Base-by-base conservation (phyloP, 1,140 invertebrate species). In the Bombus superbus region DNA sequence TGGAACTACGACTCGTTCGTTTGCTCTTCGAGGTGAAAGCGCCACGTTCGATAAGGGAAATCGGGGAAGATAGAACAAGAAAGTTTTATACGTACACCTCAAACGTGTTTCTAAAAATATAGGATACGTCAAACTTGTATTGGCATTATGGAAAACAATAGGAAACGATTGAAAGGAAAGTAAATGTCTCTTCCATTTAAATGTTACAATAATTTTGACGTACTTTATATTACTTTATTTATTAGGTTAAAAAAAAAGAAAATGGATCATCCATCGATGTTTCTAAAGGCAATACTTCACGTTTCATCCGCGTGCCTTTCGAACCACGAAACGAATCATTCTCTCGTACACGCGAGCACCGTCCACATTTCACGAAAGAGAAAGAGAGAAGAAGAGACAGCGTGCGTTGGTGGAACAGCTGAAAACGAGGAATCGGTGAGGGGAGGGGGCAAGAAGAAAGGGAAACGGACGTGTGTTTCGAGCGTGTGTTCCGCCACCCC, bases 381-480 rank as follows among this genome's bases (percentile, higher is more conserved):
- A n/a, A 9, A 28, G 40, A 44, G 25, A 72, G 62, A 75, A 69
- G 25, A 22, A 8, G 66, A 38, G 66, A 38, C 9, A 25, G 15
- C 3, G 1, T 8, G 38, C 44, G 62, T 28, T 18, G 38, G 25
- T 18, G 68, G 9, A n/a, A 32, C 68, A 32, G 81, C 2, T 11
- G 62, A 40, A 72, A 81, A 82, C 35, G 32, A 40, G 32, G 59
- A 69, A 62, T n/a, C 69, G 32, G 25, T n/a, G 77, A 28, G 10
- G 15, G 38, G 25, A 72, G 35, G 10, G 15, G 38, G 25, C 57
- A 69, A 76, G 72, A 81, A 32, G 72, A 64, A 78, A 53, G 82
- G 74, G 32, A 83, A 59, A 62, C 83, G 76, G 66, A 88, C 78
- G 85, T 80, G 62, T 81, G 68, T 78, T 85, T 78, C 53, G 66